phyloP scores from a whole-genome alignment of 2,888 invertebrate genomes.

The Troilus luridus region DNA sequence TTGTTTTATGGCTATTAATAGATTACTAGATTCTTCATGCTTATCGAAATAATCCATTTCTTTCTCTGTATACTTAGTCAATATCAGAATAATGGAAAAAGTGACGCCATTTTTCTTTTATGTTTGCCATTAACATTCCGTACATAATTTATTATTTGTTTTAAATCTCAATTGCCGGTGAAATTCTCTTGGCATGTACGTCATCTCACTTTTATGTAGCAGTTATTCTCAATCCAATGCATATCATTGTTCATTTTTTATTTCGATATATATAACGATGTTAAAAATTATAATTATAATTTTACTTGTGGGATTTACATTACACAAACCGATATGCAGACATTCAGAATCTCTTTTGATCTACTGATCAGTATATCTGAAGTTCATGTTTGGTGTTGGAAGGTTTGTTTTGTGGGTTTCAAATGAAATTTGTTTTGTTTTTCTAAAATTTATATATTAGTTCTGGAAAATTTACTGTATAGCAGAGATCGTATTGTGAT shows the following conservation, averaged over 20 bases:
- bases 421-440: no score
- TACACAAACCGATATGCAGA: no score
- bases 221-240: not conserved
- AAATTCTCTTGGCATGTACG: constrained; percentile 33
- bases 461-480: no score
- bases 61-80: not conserved
- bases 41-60: not conserved
- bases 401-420: no score
- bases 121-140: constrained; percentile 31
- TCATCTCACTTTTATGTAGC: not conserved
- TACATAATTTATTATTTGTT: constrained; percentile 35
- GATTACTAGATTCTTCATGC: not conserved
- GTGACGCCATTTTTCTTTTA: not conserved
- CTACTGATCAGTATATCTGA: no score
- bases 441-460: no score
- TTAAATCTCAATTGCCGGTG: not conserved
- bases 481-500: no score
- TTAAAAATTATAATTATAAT: no score
- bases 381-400: no score
- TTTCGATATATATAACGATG: not conserved
- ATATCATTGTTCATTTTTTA: not conserved
- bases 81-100: not conserved
- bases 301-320: no score
- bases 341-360: no score
- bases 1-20: not conserved